phyloP scores from a whole-genome alignment of 1,140 invertebrate species.

The Cydia fagiglandana region DNA sequence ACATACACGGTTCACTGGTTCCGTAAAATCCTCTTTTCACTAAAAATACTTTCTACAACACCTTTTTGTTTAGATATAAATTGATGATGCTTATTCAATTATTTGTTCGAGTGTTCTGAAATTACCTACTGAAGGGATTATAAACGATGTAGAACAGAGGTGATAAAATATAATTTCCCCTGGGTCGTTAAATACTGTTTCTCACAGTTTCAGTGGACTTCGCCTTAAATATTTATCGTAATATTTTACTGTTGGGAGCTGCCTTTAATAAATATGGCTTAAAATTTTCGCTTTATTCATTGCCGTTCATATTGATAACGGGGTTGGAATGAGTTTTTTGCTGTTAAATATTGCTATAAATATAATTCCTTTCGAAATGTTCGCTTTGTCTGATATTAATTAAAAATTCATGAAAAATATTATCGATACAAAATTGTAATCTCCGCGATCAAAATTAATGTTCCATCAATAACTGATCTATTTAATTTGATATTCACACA shows the following conservation, averaged over 20 bases:
- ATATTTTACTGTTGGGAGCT: constrained; percentile 27
- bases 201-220: constrained; percentile 28
- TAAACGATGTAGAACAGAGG: constrained; percentile 28
- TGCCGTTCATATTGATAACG: constrained; percentile 8
- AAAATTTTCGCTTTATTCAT: constrained; percentile 9
- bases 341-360: constrained; percentile 19
- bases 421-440: background rate
- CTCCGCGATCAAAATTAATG: too few species aligned
- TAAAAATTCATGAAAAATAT: background rate
- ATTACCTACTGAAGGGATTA: constrained; percentile 27
- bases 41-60: too few species aligned
- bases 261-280: constrained; percentile 31
- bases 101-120: constrained; percentile 21
- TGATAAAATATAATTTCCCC: constrained; percentile 32
- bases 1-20: too few species aligned
- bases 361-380: constrained; percentile 4
- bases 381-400: background rate
- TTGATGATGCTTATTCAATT: constrained; percentile 27
- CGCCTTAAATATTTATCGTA: constrained; percentile 23
- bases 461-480: too few species aligned
- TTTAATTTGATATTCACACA: too few species aligned
- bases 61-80: too few species aligned
- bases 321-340: constrained; percentile 21
- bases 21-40: too few species aligned
- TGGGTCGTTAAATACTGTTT: constrained; percentile 30